A percentile compares a stretch with the other conserved stretches of the same genome.
Evolutionary conservation across 2,113 vertebrate species (phyloP).

Genomic region (Rousettus leschenaultii): DNA sequence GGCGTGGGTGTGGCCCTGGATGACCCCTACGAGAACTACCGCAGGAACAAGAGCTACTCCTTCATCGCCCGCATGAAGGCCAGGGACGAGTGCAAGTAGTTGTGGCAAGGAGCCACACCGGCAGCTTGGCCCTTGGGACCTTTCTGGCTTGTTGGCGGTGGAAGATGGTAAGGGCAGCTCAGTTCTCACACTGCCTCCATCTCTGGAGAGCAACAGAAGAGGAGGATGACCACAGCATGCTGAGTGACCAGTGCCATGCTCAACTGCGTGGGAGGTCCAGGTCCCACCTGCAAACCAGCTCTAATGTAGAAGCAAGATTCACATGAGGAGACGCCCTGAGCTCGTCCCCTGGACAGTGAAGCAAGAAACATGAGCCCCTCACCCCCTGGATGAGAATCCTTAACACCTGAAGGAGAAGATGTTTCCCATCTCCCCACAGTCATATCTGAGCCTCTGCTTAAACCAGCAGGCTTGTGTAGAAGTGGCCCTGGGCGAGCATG

Average conservation of each 20-base stretch:
- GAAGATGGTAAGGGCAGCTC: not conserved
- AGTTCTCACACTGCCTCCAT: not conserved
- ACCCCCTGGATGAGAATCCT: constrained; percentile 55
- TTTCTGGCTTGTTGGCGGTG: not conserved
- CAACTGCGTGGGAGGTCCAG: not conserved
- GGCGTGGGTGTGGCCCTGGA: constrained; percentile 96
- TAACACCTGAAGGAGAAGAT: constrained; percentile 49
- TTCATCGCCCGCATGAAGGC: constrained; percentile 99
- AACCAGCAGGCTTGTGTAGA: constrained; percentile 53
- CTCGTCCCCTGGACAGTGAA: constrained; percentile 72
- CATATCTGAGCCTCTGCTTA: constrained; percentile 42
- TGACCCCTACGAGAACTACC: constrained; percentile 97
- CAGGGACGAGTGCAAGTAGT: constrained; percentile 92
- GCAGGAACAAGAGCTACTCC: constrained; percentile 98
- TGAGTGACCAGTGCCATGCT: not conserved
- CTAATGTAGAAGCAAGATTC: not conserved
- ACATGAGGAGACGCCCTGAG: not conserved
- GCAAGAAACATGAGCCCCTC: constrained; percentile 71
- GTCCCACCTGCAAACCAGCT: not conserved
- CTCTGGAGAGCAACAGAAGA: constrained; percentile 25
- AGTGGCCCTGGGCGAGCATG: not conserved
- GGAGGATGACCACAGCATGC: not conserved
- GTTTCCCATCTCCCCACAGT: constrained; percentile 58
- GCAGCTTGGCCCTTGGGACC: not conserved
- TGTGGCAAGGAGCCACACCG: fast-evolving